Evolutionary conservation across 1,140 invertebrate genomes (phyloP).

Genomic region (Drosophila hydei): DNA sequence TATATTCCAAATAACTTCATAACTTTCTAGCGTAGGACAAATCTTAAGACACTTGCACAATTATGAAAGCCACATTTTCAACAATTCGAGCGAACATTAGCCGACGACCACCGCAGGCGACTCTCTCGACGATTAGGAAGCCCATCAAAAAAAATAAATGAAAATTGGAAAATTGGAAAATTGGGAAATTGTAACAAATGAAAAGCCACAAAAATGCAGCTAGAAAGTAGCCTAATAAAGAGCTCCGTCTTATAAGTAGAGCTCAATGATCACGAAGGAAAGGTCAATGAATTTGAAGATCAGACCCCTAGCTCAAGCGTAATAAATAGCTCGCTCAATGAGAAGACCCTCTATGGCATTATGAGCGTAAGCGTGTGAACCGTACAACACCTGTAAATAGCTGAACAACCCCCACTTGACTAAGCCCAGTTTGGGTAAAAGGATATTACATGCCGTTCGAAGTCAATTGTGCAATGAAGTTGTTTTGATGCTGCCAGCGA

Average conservation of each 20-base stretch:
- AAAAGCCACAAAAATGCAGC: constrained; percentile 41
- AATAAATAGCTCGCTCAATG: constrained; percentile 28
- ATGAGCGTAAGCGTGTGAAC: constrained; percentile 57
- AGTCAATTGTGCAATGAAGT: constrained; percentile 74
- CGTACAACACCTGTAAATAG: constrained; percentile 60
- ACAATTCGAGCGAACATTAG: no score
- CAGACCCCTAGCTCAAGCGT: background rate
- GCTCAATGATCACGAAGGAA: constrained; percentile 1
- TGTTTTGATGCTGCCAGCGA: constrained; percentile 67
- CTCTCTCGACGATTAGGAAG: constrained; percentile 24
- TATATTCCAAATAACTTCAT: no score
- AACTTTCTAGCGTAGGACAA: no score
- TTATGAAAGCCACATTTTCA: no score
- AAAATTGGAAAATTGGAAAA: no score
- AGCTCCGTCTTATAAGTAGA: constrained; percentile 17
- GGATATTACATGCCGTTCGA: constrained; percentile 18
- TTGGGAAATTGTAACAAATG: constrained; percentile 6
- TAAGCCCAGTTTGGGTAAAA: constrained; percentile 5
- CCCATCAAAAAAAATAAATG: constrained; percentile 8
- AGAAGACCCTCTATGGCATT: constrained; percentile 53
- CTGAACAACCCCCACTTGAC: constrained; percentile 55
- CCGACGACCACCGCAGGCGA: constrained; percentile 4
- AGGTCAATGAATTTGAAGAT: constrained; percentile 33
- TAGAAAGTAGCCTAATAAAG: constrained; percentile 27
- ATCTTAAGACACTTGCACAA: no score